Conservation (phyloP, 2,113 vertebrate genomes). For the Pithys albifrons region DNA sequence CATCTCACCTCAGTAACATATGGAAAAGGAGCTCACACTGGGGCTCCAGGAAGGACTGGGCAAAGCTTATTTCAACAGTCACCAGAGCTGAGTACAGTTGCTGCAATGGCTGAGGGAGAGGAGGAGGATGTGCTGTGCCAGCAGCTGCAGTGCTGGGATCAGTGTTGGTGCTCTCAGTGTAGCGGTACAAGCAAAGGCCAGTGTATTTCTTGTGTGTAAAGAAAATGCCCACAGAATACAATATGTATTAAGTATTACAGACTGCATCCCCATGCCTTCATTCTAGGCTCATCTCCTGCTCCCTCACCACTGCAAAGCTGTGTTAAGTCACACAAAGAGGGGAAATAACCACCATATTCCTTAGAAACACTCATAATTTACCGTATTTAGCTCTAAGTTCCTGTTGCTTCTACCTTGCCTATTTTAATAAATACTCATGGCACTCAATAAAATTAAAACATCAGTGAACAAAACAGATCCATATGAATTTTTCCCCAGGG, state of each 20-base stretch:
- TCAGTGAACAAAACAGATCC: slow-evolving; percentile 29
- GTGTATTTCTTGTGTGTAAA: not conserved
- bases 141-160: not conserved
- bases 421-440: not conserved
- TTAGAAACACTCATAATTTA: not conserved
- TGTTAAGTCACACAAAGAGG: not conserved
- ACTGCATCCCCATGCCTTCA: not conserved
- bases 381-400: not conserved
- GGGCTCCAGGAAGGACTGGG: not conserved
- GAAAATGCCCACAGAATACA: not conserved
- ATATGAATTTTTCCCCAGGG: not conserved
- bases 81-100: not conserved
- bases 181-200: not conserved
- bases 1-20: not conserved
- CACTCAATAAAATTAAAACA: slow-evolving; percentile 48
- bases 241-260: not conserved
- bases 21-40: not conserved
- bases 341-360: not conserved
- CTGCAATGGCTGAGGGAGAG: not conserved
- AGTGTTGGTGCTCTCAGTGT: not conserved
- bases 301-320: not conserved
- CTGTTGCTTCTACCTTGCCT: not conserved
- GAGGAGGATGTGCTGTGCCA: fast-evolving
- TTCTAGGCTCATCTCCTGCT: not conserved
- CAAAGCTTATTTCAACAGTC: not conserved